A percentile compares a stretch with the other conserved stretches of the same genome.
Evolutionary conservation across 2,797 vertebrate species (phyloP).

Genomic region (Syncerus caffer): DNA sequence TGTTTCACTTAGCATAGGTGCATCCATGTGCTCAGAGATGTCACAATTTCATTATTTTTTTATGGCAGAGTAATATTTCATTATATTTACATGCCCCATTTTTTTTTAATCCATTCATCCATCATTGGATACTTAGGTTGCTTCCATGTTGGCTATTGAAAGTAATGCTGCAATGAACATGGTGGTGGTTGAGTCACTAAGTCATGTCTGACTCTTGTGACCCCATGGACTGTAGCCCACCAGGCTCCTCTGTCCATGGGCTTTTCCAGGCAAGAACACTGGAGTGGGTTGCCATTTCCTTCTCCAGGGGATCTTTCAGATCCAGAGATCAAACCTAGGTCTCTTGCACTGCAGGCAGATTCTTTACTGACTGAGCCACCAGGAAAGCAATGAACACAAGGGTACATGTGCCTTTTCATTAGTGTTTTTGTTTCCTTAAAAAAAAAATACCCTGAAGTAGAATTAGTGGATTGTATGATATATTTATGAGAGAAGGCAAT

Average conservation of each 20-base stretch:
- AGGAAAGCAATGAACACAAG: neutral
- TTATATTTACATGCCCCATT: neutral
- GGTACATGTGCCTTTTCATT: neutral
- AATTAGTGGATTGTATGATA: neutral
- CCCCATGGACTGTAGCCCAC: rapidly evolving
- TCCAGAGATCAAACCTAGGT: neutral
- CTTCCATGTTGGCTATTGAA: neutral
- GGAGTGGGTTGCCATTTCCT: neutral
- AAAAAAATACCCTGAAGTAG: neutral
- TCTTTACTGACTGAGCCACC: neutral
- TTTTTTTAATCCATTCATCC: neutral
- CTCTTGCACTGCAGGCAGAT: neutral
- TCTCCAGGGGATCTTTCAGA: neutral
- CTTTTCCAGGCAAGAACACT: neutral
- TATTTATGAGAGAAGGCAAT: too few relatives aligned
- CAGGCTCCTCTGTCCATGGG: neutral
- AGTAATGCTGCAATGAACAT: neutral
- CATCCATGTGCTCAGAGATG: neutral
- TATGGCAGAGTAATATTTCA: neutral
- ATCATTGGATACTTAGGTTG: neutral
- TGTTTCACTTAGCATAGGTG: neutral
- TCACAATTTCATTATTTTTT: neutral
- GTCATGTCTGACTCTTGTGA: neutral
- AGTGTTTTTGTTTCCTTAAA: neutral
- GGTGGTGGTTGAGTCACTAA: neutral